Conservation (phyloP, 2,113 vertebrate genomes). For the Haemorhous mexicanus region DNA sequence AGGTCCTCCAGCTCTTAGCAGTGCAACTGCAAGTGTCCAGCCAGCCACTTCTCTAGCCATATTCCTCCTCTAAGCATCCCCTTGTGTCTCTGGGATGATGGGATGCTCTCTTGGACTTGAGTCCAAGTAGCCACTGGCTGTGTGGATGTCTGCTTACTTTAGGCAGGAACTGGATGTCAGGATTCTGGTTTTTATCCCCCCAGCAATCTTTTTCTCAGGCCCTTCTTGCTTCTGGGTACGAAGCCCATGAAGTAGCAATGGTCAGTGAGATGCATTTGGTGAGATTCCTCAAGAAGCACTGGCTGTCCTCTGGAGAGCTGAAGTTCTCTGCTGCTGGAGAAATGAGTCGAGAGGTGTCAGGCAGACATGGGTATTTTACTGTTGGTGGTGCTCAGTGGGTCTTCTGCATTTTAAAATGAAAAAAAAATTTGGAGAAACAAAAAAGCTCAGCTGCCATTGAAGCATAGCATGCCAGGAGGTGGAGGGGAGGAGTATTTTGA, state of each 20-base stretch:
- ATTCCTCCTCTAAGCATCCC: background rate
- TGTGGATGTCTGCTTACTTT: background rate
- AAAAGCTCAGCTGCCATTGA: background rate
- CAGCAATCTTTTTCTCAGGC: background rate
- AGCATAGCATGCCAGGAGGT: fast-evolving
- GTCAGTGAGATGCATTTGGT: background rate
- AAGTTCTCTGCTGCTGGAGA: background rate
- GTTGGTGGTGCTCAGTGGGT: background rate
- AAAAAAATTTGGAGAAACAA: background rate
- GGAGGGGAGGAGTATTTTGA: background rate
- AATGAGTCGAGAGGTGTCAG: fast-evolving
- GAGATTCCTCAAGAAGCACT: background rate
- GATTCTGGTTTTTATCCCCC: background rate
- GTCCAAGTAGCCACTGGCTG: background rate
- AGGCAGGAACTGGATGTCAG: background rate
- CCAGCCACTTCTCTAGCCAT: fast-evolving
- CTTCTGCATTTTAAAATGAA: background rate
- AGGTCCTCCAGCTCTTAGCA: background rate
- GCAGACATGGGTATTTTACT: background rate
- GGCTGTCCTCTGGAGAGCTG: background rate
- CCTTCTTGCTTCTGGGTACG: background rate
- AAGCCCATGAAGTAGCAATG: background rate
- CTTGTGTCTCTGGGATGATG: background rate
- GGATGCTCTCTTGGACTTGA: background rate
- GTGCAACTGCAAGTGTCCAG: fast-evolving